Evolutionary conservation across 2,888 invertebrate genomes (phyloP).

Genomic region (Aethes cnicana): DNA sequence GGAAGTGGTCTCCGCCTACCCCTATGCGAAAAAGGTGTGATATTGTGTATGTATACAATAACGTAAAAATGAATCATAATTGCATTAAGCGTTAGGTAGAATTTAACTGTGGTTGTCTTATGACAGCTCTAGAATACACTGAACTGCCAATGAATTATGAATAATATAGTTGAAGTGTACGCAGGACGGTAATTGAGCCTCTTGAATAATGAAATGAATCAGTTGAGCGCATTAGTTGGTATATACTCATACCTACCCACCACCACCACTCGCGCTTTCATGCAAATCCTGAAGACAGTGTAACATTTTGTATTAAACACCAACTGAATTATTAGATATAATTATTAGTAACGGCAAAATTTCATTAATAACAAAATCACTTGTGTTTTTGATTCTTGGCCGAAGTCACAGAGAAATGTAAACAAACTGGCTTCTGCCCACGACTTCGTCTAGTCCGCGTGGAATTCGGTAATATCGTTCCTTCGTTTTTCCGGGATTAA

Average conservation of each 20-base stretch:
- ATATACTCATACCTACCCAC: too few species aligned
- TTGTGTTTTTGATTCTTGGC: too few species aligned
- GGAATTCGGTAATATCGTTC: too few species aligned
- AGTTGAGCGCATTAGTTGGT: constrained; percentile 6
- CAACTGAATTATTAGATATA: too few species aligned
- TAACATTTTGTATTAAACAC: background rate
- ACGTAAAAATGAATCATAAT: constrained; percentile 8
- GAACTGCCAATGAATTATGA: constrained; percentile 7
- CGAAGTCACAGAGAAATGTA: too few species aligned
- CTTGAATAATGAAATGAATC: constrained; percentile 17
- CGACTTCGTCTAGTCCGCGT: too few species aligned
- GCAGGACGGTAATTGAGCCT: background rate
- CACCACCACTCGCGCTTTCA: background rate
- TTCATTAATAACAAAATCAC: too few species aligned
- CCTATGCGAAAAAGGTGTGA: background rate
- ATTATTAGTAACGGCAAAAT: too few species aligned
- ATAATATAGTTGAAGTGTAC: constrained; percentile 13
- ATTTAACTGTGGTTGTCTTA: constrained; percentile 10
- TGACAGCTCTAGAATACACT: constrained; percentile 13
- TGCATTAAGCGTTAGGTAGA: background rate
- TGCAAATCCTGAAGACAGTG: background rate
- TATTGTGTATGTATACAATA: background rate
- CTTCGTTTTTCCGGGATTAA: too few species aligned
- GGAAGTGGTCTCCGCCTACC: background rate
- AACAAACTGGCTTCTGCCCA: too few species aligned